These are phyloP conservation scores for Eupithecia centaureata DNA, from an alignment of 2,888 invertebrate genomes.

Conservation along the genomic window DNA sequence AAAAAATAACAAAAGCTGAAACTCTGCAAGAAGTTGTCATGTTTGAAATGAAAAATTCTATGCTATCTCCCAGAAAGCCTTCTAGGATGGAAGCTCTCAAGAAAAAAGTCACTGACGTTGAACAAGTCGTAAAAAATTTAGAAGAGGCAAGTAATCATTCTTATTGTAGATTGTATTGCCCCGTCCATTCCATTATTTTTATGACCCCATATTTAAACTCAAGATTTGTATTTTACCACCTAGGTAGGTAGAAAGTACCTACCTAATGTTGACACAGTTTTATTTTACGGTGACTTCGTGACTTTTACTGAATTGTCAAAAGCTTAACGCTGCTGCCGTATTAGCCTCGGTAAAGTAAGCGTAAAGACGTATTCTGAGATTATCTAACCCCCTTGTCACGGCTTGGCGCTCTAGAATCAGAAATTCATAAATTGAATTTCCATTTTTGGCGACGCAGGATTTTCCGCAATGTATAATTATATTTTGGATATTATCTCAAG, in stretches of 20 bases:
- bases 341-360: neutral
- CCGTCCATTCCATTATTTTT: neutral
- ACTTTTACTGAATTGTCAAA: slow-evolving; percentile 9
- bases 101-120: slow-evolving; percentile 85
- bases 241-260: neutral
- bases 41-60: slow-evolving; percentile 79
- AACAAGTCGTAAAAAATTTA: slow-evolving; percentile 78
- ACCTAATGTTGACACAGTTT: neutral
- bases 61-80: slow-evolving; percentile 78
- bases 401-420: slow-evolving; percentile 11
- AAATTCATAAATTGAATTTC: slow-evolving; percentile 1
- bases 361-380: neutral
- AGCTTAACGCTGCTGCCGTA: neutral
- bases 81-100: slow-evolving; percentile 86
- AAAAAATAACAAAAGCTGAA: slow-evolving; percentile 83
- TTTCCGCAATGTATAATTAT: neutral
- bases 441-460: neutral
- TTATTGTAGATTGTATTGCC: neutral
- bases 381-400: slow-evolving; percentile 1
- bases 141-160: slow-evolving; percentile 62
- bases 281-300: slow-evolving; percentile 5
- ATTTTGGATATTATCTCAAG: neutral
- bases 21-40: slow-evolving; percentile 81
- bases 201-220: neutral
- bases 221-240: neutral